Conservation (phyloP, 2,797 vertebrate species). For the Lagocephalus sceleratus region DNA sequence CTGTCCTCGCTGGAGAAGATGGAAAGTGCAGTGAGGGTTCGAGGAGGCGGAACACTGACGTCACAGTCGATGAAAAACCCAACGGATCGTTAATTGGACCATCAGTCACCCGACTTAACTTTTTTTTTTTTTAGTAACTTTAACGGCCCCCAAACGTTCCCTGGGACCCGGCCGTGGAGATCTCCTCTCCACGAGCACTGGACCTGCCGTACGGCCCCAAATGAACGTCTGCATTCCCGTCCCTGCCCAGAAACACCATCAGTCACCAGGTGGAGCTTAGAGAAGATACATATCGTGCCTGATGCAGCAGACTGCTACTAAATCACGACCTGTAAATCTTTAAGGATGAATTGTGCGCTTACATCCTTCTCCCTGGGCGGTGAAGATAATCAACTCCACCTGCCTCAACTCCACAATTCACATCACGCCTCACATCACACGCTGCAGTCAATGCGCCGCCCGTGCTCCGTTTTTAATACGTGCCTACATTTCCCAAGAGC, state of each 20-base stretch:
- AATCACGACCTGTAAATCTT: background rate
- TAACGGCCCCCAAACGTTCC: background rate
- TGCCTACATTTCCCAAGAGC: conserved; percentile 46
- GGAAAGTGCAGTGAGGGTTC: background rate
- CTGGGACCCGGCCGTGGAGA: background rate
- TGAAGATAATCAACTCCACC: background rate
- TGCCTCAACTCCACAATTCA: background rate
- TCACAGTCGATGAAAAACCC: no score
- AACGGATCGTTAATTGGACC: no score
- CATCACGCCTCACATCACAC: conserved; percentile 20
- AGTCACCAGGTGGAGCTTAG: no score
- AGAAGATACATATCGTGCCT: no score
- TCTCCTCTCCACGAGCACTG: background rate
- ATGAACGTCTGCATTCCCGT: conserved; percentile 2
- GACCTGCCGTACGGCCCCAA: background rate
- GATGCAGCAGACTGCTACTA: background rate
- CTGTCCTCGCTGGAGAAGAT: conserved; percentile 85
- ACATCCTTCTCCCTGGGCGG: conserved; percentile 13
- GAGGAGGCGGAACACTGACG: background rate
- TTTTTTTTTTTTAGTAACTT: no score
- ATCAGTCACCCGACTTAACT: no score
- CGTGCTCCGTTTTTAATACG: conserved; percentile 7
- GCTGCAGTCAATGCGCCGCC: conserved; percentile 12
- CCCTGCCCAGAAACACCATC: background rate
- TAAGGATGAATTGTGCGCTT: no score